Evolutionary conservation across 1,140 invertebrate species (phyloP).

Genomic region (Zelostemma sp.): DNA sequence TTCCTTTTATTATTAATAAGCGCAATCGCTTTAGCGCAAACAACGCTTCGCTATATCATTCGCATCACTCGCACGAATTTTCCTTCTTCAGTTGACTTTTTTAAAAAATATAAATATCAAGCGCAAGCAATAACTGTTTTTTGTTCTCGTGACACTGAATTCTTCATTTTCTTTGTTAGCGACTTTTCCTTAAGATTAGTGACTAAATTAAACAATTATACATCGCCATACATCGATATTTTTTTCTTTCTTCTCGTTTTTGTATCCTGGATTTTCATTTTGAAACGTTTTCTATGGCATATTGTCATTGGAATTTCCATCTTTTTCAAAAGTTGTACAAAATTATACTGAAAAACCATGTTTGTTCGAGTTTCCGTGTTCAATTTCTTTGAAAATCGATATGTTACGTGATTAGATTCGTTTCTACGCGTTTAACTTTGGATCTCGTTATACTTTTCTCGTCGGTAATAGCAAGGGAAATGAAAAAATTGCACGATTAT

Average conservation of each 20-base stretch:
- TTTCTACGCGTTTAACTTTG: not conserved
- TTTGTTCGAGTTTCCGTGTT: slow-evolving; percentile 13
- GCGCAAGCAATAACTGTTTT: slow-evolving; percentile 57
- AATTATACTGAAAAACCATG: too few species aligned
- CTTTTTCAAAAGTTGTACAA: slow-evolving; percentile 21
- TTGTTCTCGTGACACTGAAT: slow-evolving; percentile 5
- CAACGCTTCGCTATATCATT: slow-evolving; percentile 18
- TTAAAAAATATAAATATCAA: slow-evolving; percentile 68
- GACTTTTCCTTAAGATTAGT: slow-evolving; percentile 60
- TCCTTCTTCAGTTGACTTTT: slow-evolving; percentile 33
- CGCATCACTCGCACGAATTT: slow-evolving; percentile 30
- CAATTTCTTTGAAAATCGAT: slow-evolving; percentile 58
- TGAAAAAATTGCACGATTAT: too few species aligned
- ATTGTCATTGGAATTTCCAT: slow-evolving; percentile 35
- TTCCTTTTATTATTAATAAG: slow-evolving; percentile 60
- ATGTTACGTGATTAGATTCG: slow-evolving; percentile 46
- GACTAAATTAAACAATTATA: slow-evolving; percentile 56
- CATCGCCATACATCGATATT: slow-evolving; percentile 26
- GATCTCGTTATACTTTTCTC: not conserved
- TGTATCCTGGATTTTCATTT: slow-evolving; percentile 15
- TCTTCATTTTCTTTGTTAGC: slow-evolving; percentile 18
- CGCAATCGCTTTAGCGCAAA: slow-evolving; percentile 46
- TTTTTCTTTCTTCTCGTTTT: slow-evolving; percentile 37
- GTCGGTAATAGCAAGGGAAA: not conserved
- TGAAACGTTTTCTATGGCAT: slow-evolving; percentile 46